These are phyloP conservation scores for Aleiodes alternator DNA, from an alignment of 2,888 invertebrate species.

Conservation along the genomic window DNA sequence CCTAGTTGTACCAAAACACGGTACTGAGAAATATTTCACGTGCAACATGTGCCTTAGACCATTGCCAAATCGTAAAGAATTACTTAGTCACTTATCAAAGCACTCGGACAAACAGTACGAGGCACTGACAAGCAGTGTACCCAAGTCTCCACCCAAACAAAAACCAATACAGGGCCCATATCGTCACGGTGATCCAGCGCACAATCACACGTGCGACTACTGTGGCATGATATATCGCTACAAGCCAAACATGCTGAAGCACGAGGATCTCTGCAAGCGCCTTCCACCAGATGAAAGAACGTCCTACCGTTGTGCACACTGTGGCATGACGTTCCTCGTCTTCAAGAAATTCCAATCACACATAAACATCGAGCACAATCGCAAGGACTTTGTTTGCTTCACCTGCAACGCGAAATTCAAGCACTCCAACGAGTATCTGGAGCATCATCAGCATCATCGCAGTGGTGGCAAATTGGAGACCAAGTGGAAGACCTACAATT, in stretches of 20 bases:
- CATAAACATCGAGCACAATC: conserved; percentile 62
- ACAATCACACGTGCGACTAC: conserved; percentile 68
- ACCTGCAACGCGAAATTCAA: conserved; percentile 76
- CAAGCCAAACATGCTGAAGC: conserved; percentile 69
- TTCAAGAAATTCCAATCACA: conserved; percentile 70
- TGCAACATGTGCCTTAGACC: conserved; percentile 73
- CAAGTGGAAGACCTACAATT: conserved; percentile 38
- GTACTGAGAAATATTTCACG: conserved; percentile 71
- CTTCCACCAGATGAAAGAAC: conserved; percentile 61
- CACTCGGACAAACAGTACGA: conserved; percentile 69
- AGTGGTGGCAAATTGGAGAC: neutral
- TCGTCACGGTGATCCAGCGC: conserved; percentile 68
- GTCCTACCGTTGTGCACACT: conserved; percentile 68
- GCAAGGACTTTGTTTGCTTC: conserved; percentile 75
- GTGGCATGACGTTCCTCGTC: conserved; percentile 69
- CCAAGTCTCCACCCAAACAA: conserved; percentile 54
- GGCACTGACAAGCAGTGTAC: conserved; percentile 57
- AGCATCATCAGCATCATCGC: conserved; percentile 71
- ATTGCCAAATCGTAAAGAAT: conserved; percentile 65
- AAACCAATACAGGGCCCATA: conserved; percentile 61
- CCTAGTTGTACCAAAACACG: conserved; percentile 68
- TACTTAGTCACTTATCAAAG: conserved; percentile 67
- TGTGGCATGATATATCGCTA: conserved; percentile 74
- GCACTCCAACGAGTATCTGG: conserved; percentile 77
- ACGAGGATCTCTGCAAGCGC: conserved; percentile 64